A percentile compares a stretch with the other conserved stretches of the same genome.
Conservation (phyloP, 1,140 invertebrate species). For the Eubasilissa regina region DNA sequence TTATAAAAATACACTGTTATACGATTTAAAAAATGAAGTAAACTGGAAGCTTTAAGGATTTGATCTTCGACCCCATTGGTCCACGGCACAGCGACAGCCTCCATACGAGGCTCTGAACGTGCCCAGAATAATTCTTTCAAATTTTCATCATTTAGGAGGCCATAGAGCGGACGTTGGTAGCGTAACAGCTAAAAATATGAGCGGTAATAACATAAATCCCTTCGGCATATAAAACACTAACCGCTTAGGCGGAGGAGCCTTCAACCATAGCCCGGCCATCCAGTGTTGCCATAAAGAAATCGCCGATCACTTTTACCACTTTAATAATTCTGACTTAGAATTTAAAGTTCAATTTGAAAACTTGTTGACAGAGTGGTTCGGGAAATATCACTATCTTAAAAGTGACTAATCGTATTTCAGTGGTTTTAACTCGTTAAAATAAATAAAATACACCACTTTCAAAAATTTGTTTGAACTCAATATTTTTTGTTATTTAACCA, state of each 20-base stretch:
- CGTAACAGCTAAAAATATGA: slow-evolving; percentile 69
- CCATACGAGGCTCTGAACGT: slow-evolving; percentile 66
- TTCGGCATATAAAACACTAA: slow-evolving; percentile 74
- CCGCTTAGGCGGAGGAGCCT: slow-evolving; percentile 65
- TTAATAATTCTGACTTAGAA: slow-evolving; percentile 43
- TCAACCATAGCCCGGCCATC: slow-evolving; percentile 7
- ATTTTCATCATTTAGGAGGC: slow-evolving; percentile 70
- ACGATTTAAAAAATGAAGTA: slow-evolving; percentile 39
- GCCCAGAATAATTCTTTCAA: slow-evolving; percentile 67
- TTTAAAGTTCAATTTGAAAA: slow-evolving; percentile 56
- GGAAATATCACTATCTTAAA: too few species aligned
- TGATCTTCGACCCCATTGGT: slow-evolving; percentile 53
- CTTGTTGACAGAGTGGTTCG: slow-evolving; percentile 16
- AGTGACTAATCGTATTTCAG: too few species aligned
- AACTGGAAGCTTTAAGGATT: slow-evolving; percentile 52
- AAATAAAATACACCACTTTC: too few species aligned
- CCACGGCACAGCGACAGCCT: slow-evolving; percentile 30
- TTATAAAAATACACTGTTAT: slow-evolving; percentile 12
- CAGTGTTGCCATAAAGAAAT: slow-evolving; percentile 22
- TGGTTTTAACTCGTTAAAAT: too few species aligned
- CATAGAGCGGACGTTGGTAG: slow-evolving; percentile 53
- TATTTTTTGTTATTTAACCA: too few species aligned
- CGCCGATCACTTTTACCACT: slow-evolving; percentile 11
- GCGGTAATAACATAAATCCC: slow-evolving; percentile 73
- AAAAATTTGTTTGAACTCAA: too few species aligned